phyloP scores from a whole-genome alignment of 2,113 vertebrate species.

The Piprites chloris region DNA sequence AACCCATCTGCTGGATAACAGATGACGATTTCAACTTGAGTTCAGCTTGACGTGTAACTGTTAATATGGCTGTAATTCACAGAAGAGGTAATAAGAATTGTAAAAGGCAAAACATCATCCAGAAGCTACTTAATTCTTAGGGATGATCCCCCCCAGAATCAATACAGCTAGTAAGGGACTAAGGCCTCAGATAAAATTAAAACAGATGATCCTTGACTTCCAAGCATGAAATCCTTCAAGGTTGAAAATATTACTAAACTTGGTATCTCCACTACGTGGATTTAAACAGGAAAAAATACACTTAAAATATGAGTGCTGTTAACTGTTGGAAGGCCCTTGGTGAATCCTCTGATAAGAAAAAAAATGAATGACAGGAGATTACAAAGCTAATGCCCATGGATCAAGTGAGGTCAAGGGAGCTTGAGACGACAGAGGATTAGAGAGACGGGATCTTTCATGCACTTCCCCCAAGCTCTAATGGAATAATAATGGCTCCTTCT shows the following conservation, averaged over 20 bases:
- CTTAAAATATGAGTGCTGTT: background rate
- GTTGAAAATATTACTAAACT: background rate
- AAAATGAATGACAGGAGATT: slow-evolving; percentile 80
- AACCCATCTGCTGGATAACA: background rate
- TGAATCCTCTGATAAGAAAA: slow-evolving; percentile 73
- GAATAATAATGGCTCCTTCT: slow-evolving; percentile 17
- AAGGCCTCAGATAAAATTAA: background rate
- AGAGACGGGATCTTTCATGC: slow-evolving; percentile 53
- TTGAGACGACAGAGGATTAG: slow-evolving; percentile 80
- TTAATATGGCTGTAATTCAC: background rate
- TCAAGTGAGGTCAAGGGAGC: slow-evolving; percentile 79
- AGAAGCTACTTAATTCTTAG: slow-evolving; percentile 13
- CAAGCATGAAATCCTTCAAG: background rate
- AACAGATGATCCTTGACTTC: background rate
- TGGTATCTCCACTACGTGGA: background rate
- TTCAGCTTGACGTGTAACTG: background rate
- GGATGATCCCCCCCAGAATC: background rate
- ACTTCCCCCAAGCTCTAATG: slow-evolving; percentile 26
- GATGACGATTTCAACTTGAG: background rate
- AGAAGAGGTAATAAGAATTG: background rate
- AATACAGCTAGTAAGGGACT: background rate
- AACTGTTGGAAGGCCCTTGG: slow-evolving; percentile 27
- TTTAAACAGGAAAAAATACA: background rate
- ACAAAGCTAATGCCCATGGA: slow-evolving; percentile 81
- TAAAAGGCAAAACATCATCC: background rate